These are phyloP conservation scores for Tangara arthus DNA, from an alignment of 2,797 vertebrate species.

Conservation along the genomic window DNA sequence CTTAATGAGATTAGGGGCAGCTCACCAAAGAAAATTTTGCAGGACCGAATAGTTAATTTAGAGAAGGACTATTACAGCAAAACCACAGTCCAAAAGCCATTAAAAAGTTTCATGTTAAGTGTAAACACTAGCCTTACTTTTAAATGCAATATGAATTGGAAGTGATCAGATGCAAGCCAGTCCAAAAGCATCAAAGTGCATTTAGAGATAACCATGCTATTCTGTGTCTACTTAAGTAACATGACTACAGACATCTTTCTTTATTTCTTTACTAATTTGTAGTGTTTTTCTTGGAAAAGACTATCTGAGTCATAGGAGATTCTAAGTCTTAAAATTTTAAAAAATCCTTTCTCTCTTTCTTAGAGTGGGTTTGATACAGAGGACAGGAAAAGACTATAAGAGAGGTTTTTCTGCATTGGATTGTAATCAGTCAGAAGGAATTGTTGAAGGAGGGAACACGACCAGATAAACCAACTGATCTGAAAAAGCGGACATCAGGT, in stretches of 20 bases:
- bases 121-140: background rate
- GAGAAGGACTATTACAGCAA: background rate
- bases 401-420: rapidly evolving
- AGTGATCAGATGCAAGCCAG: background rate
- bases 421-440: background rate
- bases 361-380: background rate
- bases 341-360: background rate
- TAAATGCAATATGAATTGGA: background rate
- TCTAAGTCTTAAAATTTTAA: background rate
- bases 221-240: background rate
- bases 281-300: background rate
- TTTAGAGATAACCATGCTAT: background rate
- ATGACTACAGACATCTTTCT: background rate
- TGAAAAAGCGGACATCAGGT: background rate
- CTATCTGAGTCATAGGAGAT: background rate
- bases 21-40: background rate
- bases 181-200: background rate
- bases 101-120: background rate
- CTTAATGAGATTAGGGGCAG: background rate
- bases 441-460: background rate
- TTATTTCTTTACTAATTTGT: background rate
- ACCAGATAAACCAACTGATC: background rate
- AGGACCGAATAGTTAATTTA: background rate
- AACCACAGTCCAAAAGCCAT: background rate
- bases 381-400: background rate